Conservation (phyloP, 2,113 vertebrate genomes). For the Bos javanicus region DNA sequence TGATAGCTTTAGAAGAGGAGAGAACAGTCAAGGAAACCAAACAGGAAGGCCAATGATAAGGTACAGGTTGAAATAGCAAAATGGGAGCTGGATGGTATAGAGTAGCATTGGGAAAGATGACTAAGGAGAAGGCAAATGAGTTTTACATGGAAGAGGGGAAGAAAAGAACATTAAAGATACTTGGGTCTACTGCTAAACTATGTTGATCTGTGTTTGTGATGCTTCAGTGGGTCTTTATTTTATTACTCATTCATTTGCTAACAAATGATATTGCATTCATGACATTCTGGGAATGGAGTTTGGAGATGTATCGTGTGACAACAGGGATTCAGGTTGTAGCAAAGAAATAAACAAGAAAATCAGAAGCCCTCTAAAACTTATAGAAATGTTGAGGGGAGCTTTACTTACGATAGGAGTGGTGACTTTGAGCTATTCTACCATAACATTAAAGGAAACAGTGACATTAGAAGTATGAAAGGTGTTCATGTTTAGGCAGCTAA, state of each 20-base stretch:
- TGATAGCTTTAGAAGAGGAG: background rate
- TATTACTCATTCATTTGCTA: background rate
- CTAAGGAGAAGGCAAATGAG: background rate
- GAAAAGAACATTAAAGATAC: background rate
- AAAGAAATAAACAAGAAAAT: background rate
- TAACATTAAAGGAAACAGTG: background rate
- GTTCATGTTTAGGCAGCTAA: background rate
- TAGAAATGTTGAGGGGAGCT: background rate
- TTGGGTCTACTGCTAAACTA: background rate
- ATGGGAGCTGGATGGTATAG: no score
- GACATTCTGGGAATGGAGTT: background rate
- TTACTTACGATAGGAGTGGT: background rate
- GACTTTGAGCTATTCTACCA: background rate
- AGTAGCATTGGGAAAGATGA: no score
- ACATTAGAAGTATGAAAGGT: background rate
- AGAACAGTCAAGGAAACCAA: background rate
- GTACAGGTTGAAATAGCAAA: background rate
- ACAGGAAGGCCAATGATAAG: background rate
- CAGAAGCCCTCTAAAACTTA: background rate
- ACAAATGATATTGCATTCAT: background rate
- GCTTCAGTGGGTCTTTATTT: background rate
- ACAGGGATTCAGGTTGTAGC: background rate
- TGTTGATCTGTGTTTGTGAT: background rate
- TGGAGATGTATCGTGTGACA: rapidly evolving
- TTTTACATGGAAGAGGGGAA: background rate